Conservation (phyloP, 2,888 invertebrate species). For the Hirtodrosophila confusa region DNA sequence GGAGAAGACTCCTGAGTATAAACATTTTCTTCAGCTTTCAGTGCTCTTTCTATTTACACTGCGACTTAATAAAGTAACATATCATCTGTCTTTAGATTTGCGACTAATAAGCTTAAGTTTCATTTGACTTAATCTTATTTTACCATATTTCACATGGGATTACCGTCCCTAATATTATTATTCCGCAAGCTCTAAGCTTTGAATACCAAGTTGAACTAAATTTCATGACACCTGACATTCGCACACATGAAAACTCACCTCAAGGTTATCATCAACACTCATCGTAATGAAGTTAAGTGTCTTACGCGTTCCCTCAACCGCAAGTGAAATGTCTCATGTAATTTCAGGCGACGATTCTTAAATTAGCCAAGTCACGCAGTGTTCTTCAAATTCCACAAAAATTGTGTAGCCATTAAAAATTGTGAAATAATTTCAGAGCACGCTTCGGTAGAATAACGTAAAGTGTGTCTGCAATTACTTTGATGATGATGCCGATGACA, state of each 20-base stretch:
- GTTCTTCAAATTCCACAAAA: constrained; percentile 28
- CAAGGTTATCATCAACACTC: constrained; percentile 15
- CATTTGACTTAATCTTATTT: neutral
- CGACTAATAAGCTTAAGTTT: too few relatives aligned
- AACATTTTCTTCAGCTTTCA: too few relatives aligned
- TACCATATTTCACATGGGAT: constrained; percentile 9
- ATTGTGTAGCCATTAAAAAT: constrained; percentile 43
- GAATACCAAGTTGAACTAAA: neutral
- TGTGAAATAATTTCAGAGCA: constrained; percentile 62
- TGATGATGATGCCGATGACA: constrained; percentile 52
- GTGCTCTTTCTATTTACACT: too few relatives aligned
- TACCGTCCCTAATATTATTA: constrained; percentile 8
- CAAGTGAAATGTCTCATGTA: constrained; percentile 34
- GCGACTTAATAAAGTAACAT: too few relatives aligned
- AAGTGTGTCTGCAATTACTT: constrained; percentile 68
- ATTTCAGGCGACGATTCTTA: constrained; percentile 17
- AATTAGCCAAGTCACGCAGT: constrained; percentile 45
- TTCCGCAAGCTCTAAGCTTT: neutral
- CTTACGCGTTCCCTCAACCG: constrained; percentile 7
- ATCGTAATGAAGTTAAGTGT: constrained; percentile 15
- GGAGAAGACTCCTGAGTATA: too few relatives aligned
- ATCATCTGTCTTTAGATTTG: too few relatives aligned
- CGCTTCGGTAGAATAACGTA: constrained; percentile 54
- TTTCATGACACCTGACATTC: constrained; percentile 16
- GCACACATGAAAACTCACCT: constrained; percentile 1